Evolutionary conservation across 2,113 vertebrate genomes (phyloP), one percentile per base, ranked within the genome.

Genomic region (Mola mola): DNA sequence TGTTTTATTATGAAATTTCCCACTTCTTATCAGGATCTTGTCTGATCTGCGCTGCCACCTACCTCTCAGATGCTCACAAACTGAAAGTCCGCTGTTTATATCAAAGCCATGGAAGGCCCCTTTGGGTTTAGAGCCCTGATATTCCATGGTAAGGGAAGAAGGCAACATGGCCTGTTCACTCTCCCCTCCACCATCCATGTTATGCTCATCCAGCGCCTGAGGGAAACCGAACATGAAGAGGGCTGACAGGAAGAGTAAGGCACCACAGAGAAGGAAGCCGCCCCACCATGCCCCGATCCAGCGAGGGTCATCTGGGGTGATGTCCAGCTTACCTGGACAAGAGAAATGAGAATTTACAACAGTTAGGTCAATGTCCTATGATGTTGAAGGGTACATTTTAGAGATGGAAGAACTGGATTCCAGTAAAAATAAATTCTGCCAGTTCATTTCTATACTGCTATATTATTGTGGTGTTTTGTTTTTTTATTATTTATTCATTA

Each of bases 281-380:
- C 73, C 88, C 90, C 90, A 91, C 90, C 90, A 91, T 0, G 90
- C 90, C 65, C 90, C 90, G 48, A 91, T 91, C 90, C 90, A 91
- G 61, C 89, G 90, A 61, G 90, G 90, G 71, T 91, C 90, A 41
- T 91, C 90, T 21, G 89, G 88, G 48, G 88, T 90, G 79, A 91
- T 91, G 78, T 90, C 86, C 80, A 91, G 76, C 59, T 63, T 86
- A 74, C 80, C 90, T 91, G 58, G 19, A 37, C 17, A 21, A 9
- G 47, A 36, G 28, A 24, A 1, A 17, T 15, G n/a, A 9, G 40
- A 21, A 37, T 52, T 41, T 10, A 46, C n/a, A 34, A 13, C 43
- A 40, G 8, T 17, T 8, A n/a, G 37, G 13, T 31, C 9, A 6
- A 47, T 22, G 28, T 20, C n/a, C 20, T 53, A 34, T 20, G 21